Conservation (phyloP, 2,797 vertebrate species). For the Parauchenoglanis punctatus region DNA sequence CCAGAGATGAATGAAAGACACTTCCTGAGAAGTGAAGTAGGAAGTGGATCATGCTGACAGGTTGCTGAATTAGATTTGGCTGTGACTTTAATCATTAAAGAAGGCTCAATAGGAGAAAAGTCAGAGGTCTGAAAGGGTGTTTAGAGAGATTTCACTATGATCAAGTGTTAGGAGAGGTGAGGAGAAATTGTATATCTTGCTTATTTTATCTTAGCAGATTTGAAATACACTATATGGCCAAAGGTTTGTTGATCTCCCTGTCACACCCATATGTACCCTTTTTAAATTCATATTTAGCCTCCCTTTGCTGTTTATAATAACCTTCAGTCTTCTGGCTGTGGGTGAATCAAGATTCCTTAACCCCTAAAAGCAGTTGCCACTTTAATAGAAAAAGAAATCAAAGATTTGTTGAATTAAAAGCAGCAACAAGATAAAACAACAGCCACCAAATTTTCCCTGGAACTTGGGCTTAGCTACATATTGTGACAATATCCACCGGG, state of each 20-base stretch:
- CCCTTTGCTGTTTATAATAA: not conserved
- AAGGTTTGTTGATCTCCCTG: not conserved
- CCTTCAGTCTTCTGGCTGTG: not conserved
- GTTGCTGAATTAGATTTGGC: constrained; percentile 49
- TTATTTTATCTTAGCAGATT: not conserved
- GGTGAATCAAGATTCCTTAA: not conserved
- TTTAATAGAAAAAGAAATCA: not conserved
- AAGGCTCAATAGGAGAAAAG: not conserved
- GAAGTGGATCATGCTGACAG: constrained; percentile 20
- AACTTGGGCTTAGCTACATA: not conserved
- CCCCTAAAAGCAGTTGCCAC: not conserved
- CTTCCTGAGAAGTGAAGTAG: not conserved
- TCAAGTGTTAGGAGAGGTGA: not conserved
- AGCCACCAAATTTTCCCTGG: not conserved
- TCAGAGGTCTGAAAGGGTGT: not conserved
- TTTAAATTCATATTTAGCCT: not conserved
- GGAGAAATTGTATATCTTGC: not conserved
- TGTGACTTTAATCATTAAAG: constrained; percentile 4
- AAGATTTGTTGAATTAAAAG: not conserved
- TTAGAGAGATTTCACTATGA: not conserved
- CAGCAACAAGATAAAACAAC: not conserved
- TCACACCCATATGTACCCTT: not conserved
- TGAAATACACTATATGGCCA: not conserved
- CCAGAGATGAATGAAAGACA: constrained; percentile 9
- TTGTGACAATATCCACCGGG: no score